A percentile compares a stretch with the other conserved stretches of the same genome.
Evolutionary conservation across 2,888 invertebrate species (phyloP).

Genomic region (Spatulosminthurus flaviceps): DNA sequence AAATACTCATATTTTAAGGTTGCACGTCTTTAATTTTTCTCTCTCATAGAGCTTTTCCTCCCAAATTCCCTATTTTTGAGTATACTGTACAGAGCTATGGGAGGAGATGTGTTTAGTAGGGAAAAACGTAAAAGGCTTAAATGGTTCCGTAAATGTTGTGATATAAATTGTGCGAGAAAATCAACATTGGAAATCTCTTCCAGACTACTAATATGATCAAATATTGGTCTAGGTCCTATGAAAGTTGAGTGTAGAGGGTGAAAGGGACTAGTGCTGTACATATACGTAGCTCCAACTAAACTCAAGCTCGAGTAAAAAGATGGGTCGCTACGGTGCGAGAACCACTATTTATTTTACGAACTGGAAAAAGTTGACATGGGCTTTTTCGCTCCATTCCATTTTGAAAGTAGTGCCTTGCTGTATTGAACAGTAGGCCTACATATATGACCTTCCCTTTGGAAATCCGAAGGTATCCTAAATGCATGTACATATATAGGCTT

Average conservation of each 20-base stretch:
- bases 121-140: constrained; percentile 7
- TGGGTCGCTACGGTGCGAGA: too few relatives aligned
- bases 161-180: constrained; percentile 18
- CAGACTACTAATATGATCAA: constrained; percentile 18
- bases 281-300: not conserved
- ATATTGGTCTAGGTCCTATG: not conserved
- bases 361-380: constrained; percentile 33
- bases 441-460: too few relatives aligned
- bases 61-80: too few relatives aligned
- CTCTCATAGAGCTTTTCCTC: too few relatives aligned
- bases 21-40: constrained; percentile 6
- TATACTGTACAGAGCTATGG: too few relatives aligned
- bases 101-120: not conserved
- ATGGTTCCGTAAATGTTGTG: constrained; percentile 7
- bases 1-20: constrained; percentile 10
- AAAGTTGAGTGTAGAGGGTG: not conserved
- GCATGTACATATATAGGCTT: too few relatives aligned
- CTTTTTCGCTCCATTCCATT: constrained; percentile 19
- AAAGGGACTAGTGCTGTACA: not conserved
- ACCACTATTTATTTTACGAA: constrained; percentile 16
- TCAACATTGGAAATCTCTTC: constrained; percentile 18
- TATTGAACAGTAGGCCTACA: too few relatives aligned
- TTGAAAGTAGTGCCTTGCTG: not conserved
- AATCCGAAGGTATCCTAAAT: too few relatives aligned
- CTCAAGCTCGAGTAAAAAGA: too few relatives aligned